Evolutionary conservation across 2,797 vertebrate species (phyloP), one percentile per base, ranked within the genome.

Genomic region (Enoplosus armatus): DNA sequence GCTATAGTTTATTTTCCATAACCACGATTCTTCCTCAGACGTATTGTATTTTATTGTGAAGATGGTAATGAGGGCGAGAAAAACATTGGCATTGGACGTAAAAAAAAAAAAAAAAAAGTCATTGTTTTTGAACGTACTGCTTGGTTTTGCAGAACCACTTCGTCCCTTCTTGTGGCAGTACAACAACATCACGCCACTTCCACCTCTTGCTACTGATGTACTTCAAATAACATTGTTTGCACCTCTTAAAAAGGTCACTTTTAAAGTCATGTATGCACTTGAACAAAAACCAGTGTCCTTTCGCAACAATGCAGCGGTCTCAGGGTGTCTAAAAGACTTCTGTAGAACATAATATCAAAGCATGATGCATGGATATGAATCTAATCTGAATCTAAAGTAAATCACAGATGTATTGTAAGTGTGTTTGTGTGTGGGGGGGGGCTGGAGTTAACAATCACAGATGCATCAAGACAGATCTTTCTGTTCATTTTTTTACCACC

Each of bases 381-480:
- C 18, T n/a, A 8, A 48, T 16, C 22, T 43, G 47, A 47, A 55
- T 39, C 41, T 11, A 22, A 33, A 51, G 51, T 43, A n/a, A 45
- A 65, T 31, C 4, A 5, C 26, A 72, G 26, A 53, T 18, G 26
- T 37, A 15, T 3, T 29, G 7, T 31, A 26, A 1, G 37, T 27
- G 2, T 54, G 11, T 68, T 20, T 39, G 8, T 64, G 31, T 73
- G 59, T 50, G n/a, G n/a, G n/a, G 65, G 7, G 24, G 24, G 37
- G 14, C 29, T 39, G 7, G 6, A 41, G 47, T 84, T 27, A 56
- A 47, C 14, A 33, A 37, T 72, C 48, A 33, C 22, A 0, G 8
- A 3, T 60, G 39, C 22, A 75, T 72, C 61, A 22, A 70, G 72
- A 29, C 8, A 31, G n/a, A 41, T 29, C 29, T 22, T 43, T 69